Percentiles rank a stretch among this genome's conserved stretches.
Evolutionary conservation across 2,888 invertebrate genomes (phyloP).

Genomic region (Beris morrisii): DNA sequence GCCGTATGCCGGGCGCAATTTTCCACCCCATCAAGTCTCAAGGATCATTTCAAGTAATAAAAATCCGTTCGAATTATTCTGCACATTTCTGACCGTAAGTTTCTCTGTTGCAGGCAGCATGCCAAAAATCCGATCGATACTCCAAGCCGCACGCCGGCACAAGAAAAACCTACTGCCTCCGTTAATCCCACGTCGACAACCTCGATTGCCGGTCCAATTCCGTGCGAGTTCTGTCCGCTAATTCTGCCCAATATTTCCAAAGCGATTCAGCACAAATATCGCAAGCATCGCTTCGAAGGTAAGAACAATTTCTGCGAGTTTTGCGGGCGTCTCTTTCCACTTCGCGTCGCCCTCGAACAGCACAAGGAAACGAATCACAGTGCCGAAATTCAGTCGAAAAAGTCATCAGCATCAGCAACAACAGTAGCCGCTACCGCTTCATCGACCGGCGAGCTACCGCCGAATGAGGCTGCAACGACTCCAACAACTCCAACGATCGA

Average conservation of each 20-base stretch:
- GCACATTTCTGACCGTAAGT: not conserved
- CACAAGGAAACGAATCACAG: conserved; percentile 31
- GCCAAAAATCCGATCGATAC: conserved; percentile 64
- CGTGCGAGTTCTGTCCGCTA: conserved; percentile 65
- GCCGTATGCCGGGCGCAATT: conserved; percentile 9
- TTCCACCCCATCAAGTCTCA: not conserved
- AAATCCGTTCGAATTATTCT: not conserved
- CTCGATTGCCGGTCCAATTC: conserved; percentile 44
- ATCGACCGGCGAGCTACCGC: not conserved
- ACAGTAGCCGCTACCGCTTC: not conserved
- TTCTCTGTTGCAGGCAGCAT: conserved; percentile 59
- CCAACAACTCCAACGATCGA: not conserved
- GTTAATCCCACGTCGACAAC: conserved; percentile 48
- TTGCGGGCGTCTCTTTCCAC: conserved; percentile 70
- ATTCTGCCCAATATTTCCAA: conserved; percentile 63
- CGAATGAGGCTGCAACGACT: not conserved
- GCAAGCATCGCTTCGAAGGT: conserved; percentile 65
- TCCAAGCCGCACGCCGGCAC: conserved; percentile 48
- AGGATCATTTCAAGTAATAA: conserved; percentile 14
- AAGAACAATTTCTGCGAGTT: conserved; percentile 67
- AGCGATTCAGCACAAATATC: conserved; percentile 69
- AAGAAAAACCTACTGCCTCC: conserved; percentile 44
- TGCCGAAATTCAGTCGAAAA: conserved; percentile 38
- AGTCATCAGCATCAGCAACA: not conserved
- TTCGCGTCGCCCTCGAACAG: conserved; percentile 57